phyloP scores from a whole-genome alignment of 2,888 invertebrate species.

The Trisateles emortualis region DNA sequence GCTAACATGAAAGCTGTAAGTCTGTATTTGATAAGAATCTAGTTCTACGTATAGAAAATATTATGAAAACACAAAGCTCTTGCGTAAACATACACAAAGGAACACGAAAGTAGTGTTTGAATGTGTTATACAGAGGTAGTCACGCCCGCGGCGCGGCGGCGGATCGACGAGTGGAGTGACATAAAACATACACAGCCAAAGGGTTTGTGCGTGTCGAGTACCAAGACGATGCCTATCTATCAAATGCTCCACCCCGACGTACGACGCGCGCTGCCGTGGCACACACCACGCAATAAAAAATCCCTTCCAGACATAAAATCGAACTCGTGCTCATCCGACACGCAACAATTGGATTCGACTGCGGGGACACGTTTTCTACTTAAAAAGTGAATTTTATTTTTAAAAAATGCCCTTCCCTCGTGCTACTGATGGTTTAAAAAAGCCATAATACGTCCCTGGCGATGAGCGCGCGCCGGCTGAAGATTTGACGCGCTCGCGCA shows the following conservation, averaged over 20 bases:
- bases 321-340: constrained; percentile 86
- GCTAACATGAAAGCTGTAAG: not conserved
- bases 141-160: constrained; percentile 51
- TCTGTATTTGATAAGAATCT: not conserved
- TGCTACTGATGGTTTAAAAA: constrained; percentile 79
- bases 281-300: constrained; percentile 83
- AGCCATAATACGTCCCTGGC: constrained; percentile 79
- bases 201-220: constrained; percentile 66
- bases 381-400: constrained; percentile 84
- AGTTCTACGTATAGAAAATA: constrained; percentile 13
- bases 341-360: constrained; percentile 85
- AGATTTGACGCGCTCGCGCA: constrained; percentile 87
- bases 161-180: constrained; percentile 40
- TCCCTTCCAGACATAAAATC: constrained; percentile 81
- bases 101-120: constrained; percentile 31
- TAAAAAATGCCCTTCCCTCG: constrained; percentile 80
- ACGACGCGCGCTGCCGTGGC: constrained; percentile 54
- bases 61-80: constrained; percentile 48
- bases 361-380: constrained; percentile 81
- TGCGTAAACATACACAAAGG: constrained; percentile 47
- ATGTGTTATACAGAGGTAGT: constrained; percentile 35
- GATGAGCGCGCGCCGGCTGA: constrained; percentile 83
- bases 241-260: constrained; percentile 47
- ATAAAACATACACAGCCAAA: constrained; percentile 53
- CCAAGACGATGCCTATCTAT: constrained; percentile 60